phyloP scores from a whole-genome alignment of 2,113 vertebrate species.

The Atherinomorus stipes region DNA sequence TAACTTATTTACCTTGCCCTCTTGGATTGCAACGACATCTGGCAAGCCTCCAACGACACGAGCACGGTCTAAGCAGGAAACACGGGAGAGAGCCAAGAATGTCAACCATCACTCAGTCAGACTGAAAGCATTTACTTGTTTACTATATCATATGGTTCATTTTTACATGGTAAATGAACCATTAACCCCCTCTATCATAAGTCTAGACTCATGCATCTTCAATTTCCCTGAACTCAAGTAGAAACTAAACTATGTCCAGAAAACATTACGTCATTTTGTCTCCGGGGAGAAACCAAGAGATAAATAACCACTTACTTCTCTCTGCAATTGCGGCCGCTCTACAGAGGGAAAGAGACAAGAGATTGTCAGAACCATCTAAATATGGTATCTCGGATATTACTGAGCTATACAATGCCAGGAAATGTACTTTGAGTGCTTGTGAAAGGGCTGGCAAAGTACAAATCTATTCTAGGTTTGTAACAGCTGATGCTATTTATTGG shows the following conservation, averaged over 20 bases:
- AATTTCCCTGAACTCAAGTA: background rate
- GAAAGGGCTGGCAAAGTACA: slow-evolving; percentile 19
- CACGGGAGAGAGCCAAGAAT: slow-evolving; percentile 22
- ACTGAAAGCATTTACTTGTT: background rate
- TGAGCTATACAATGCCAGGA: slow-evolving; percentile 62
- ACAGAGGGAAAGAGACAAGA: slow-evolving; percentile 65
- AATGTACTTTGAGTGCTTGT: slow-evolving; percentile 43
- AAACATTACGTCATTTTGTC: slow-evolving; percentile 31
- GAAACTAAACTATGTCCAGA: slow-evolving; percentile 4
- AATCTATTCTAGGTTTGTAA: slow-evolving; percentile 48
- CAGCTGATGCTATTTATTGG: slow-evolving; percentile 38
- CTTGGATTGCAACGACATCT: slow-evolving; percentile 97
- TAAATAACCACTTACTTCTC: slow-evolving; percentile 91
- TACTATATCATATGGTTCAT: background rate
- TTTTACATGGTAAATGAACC: background rate
- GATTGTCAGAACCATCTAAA: slow-evolving; percentile 67
- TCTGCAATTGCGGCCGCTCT: slow-evolving; percentile 96
- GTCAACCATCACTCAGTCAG: slow-evolving; percentile 13
- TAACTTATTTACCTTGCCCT: slow-evolving; percentile 92
- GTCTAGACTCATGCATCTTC: slow-evolving; percentile 4
- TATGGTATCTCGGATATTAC: slow-evolving; percentile 46
- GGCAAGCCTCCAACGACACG: slow-evolving; percentile 95
- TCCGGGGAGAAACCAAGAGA: slow-evolving; percentile 26
- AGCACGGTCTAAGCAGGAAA: slow-evolving; percentile 90
- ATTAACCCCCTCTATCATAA: background rate